Evolutionary conservation across 2,888 invertebrate species (phyloP), one percentile per base, ranked within the genome.

Genomic region (Callimorpha dominula): DNA sequence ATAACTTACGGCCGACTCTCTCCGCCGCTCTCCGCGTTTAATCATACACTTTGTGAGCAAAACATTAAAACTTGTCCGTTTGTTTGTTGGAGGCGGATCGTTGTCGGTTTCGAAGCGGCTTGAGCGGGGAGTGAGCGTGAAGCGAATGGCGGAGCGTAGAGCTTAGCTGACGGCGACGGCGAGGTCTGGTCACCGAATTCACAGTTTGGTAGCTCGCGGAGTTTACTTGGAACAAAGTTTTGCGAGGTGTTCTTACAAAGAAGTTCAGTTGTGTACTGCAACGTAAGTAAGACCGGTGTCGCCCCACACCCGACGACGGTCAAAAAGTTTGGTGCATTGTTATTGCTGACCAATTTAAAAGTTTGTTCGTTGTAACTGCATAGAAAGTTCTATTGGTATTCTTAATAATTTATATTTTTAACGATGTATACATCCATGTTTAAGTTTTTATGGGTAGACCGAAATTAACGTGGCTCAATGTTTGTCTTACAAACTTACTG

Each of bases 21-120:
- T 94, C 93, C 92, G 92, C 92, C 94, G 94, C 95, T 95, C 95
- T 95, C 94, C 93, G 94, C 95, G 95, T 95, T 95, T 95, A 95
- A 95, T 95, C 95, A 95, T 95, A 95, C 95, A 95, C 95, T 95
- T 95, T 94, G 95, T 94, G 95, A 95, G 95, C 95, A 95, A 95
- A 95, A 95, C 95, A 95, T 95, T 95, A 95, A 95, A 95, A 95
- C 95, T 95, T 95, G 95, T 95, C 93, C 95, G 95, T 95, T 95
- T 95, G 95, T 95, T 95, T 94, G 94, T 93, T 88, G 92, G 93
- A 92, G 93, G 93, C 90, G 91, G 93, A 88, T 90, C 91, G 89
- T 87, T 87, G 89, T 81, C 85, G 89, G 85, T 86, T 87, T 87
- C 82, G 86, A 83, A 86, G 88, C 88, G 92, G 82, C 82, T 83